Evolutionary conservation across 2,113 vertebrate genomes (phyloP).

Genomic region (Urocynchramus pylzowi): DNA sequence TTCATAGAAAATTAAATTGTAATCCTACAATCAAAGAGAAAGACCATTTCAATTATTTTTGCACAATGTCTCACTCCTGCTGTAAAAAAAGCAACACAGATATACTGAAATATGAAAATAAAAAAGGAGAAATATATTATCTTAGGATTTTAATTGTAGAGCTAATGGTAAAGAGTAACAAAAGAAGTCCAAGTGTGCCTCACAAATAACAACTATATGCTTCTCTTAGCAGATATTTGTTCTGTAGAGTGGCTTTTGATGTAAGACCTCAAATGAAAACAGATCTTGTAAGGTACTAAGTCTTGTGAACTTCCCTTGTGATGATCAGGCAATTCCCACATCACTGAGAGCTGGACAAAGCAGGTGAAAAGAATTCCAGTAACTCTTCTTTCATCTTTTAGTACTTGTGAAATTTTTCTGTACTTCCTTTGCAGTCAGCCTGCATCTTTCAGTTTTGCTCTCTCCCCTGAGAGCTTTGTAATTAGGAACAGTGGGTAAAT

Average conservation of each 20-base stretch:
- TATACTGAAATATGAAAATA: background rate
- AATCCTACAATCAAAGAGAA: conserved; percentile 74
- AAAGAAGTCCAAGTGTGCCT: background rate
- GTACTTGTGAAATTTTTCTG: background rate
- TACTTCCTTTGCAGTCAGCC: background rate
- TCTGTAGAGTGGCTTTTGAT: background rate
- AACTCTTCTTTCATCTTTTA: background rate
- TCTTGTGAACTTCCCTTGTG: background rate
- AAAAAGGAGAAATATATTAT: background rate
- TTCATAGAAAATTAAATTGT: conserved; percentile 85
- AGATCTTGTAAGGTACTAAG: background rate
- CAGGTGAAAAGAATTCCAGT: background rate
- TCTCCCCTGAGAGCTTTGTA: background rate
- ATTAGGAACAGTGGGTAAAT: background rate
- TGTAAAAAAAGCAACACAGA: background rate
- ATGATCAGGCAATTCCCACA: background rate
- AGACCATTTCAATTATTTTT: background rate
- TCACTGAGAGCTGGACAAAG: background rate
- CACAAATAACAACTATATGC: background rate
- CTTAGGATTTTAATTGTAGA: background rate
- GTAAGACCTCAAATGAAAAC: background rate
- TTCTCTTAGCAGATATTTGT: background rate
- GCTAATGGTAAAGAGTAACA: background rate
- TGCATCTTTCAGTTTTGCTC: background rate
- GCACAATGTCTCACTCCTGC: background rate